A percentile compares a stretch with the other conserved stretches of the same genome.
Evolutionary conservation across 2,888 invertebrate species (phyloP).

Genomic region (Prosapia bicincta): DNA sequence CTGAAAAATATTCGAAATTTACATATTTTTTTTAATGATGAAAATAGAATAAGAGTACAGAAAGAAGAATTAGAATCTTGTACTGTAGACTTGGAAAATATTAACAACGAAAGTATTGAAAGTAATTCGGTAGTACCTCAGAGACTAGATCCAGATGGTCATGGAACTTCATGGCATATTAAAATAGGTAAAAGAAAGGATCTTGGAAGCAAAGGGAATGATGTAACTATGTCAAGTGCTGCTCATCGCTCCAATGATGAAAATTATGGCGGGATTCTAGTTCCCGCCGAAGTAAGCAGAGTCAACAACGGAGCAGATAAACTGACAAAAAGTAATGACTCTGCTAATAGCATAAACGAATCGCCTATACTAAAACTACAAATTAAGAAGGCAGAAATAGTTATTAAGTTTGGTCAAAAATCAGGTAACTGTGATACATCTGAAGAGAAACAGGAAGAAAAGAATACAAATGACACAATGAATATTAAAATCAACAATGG

Average conservation of each 20-base stretch:
- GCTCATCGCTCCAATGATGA: neutral
- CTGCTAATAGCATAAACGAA: slow-evolving; percentile 25
- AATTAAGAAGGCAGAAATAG: slow-evolving; percentile 42
- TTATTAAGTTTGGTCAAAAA: slow-evolving; percentile 40
- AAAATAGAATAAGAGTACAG: slow-evolving; percentile 40
- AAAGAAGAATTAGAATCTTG: slow-evolving; percentile 33
- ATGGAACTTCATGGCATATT: slow-evolving; percentile 35
- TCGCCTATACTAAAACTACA: slow-evolving; percentile 40
- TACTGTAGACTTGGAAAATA: slow-evolving; percentile 30
- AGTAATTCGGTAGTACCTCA: neutral
- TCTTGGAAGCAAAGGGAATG: slow-evolving; percentile 13
- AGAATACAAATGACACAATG: slow-evolving; percentile 36
- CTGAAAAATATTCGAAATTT: slow-evolving; percentile 42
- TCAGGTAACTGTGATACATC: slow-evolving; percentile 16
- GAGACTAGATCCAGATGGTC: slow-evolving; percentile 7
- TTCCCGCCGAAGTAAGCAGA: slow-evolving; percentile 2
- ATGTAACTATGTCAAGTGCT: slow-evolving; percentile 13
- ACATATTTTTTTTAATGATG: slow-evolving; percentile 42
- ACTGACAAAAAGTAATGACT: slow-evolving; percentile 25
- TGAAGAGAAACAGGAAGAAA: slow-evolving; percentile 22
- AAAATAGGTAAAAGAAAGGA: slow-evolving; percentile 35
- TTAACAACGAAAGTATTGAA: slow-evolving; percentile 30
- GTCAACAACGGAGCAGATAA: slow-evolving; percentile 24
- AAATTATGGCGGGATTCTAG: slow-evolving; percentile 6
- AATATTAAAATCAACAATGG: slow-evolving; percentile 40